Evolutionary conservation across 2,797 vertebrate genomes (phyloP).

Genomic region (Gallinago solitaria): DNA sequence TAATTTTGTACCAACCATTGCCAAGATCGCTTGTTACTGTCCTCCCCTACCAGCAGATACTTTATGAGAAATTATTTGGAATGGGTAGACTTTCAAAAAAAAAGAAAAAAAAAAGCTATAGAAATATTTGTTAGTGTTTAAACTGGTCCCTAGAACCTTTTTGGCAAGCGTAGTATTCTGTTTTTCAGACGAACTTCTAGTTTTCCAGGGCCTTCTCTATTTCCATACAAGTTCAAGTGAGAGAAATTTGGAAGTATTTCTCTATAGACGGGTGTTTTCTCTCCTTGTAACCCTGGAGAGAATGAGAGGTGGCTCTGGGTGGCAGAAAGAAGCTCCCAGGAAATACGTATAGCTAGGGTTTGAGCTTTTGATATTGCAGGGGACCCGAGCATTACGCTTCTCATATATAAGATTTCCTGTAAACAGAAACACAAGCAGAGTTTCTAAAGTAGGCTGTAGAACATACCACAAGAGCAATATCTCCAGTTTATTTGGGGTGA

Average conservation of each 20-base stretch:
- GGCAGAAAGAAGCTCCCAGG: not conserved
- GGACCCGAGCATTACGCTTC: rapidly evolving
- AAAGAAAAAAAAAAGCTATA: not conserved
- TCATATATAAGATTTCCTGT: not conserved
- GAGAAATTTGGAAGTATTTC: not conserved
- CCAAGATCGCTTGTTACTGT: not conserved
- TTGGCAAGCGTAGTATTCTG: not conserved
- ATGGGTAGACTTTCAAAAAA: not conserved
- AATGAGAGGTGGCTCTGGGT: not conserved
- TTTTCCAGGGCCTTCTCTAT: not conserved
- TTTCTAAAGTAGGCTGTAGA: not conserved
- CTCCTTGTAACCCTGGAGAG: not conserved
- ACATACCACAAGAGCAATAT: not conserved
- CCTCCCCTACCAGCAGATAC: not conserved
- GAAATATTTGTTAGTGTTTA: not conserved
- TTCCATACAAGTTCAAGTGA: not conserved
- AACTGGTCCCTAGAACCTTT: not conserved
- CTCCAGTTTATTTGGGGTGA: not conserved
- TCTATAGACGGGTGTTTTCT: not conserved
- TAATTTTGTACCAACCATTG: not conserved
- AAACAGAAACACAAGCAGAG: not conserved
- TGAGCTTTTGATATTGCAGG: not conserved
- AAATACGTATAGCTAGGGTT: not conserved
- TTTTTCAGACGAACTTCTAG: not conserved
- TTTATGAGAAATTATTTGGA: not conserved